These are phyloP conservation scores for Epistrophella euchroma DNA, from an alignment of 2,888 invertebrate genomes.

Conservation along the genomic window DNA sequence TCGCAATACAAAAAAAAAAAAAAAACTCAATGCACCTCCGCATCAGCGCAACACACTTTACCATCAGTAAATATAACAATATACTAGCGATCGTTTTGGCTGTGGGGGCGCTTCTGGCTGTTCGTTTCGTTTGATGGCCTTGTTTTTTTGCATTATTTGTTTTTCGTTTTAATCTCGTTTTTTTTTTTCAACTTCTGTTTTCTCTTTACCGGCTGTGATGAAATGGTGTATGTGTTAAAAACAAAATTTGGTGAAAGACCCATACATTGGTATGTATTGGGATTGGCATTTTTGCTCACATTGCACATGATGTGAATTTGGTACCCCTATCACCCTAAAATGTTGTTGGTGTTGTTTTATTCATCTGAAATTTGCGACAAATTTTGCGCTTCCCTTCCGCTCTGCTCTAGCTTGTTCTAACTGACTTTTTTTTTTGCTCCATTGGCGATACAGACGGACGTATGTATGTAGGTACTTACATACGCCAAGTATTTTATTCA, in stretches of 20 bases:
- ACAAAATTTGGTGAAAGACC: conserved; percentile 13
- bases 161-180: conserved; percentile 12
- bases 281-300: conserved; percentile 19
- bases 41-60: conserved; percentile 35
- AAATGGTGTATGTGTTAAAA: conserved; percentile 9
- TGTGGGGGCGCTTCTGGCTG: conserved; percentile 38
- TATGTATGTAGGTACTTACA: neutral
- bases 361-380: conserved; percentile 43
- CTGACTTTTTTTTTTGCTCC: conserved; percentile 20
- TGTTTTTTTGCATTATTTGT: conserved; percentile 18
- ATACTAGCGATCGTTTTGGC: conserved; percentile 34
- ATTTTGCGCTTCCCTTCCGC: conserved; percentile 51
- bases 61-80: conserved; percentile 45
- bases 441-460: conserved; percentile 11
- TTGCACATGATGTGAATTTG: conserved; percentile 55
- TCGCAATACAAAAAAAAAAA: conserved; percentile 27
- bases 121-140: conserved; percentile 30
- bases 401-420: conserved; percentile 20
- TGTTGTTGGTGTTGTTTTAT: neutral
- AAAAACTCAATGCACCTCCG: conserved; percentile 55
- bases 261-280: conserved; percentile 3
- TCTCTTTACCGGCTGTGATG: conserved; percentile 28
- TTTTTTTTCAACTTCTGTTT: conserved; percentile 48
- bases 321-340: conserved; percentile 15
- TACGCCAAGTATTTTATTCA: conserved; percentile 20